Evolutionary conservation across 2,888 invertebrate genomes (phyloP), one percentile per base, ranked within the genome.

Genomic region (Chalcosyrphus nemorum): DNA sequence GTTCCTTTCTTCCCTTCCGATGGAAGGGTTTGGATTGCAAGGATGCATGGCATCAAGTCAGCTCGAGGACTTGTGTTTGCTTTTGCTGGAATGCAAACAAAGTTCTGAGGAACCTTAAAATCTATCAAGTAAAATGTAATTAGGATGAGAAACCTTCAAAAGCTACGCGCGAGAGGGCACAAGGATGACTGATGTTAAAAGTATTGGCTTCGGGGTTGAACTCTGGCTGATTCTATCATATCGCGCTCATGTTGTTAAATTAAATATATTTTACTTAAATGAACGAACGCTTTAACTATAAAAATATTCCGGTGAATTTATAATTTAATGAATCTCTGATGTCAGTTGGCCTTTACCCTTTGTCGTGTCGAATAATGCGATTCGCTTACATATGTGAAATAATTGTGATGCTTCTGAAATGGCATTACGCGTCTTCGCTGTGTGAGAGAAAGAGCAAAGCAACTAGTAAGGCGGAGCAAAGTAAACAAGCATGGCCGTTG

Each of bases 401-500:
- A 66, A 75, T 43, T 52, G 56, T 47, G 47, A 68, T 57, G 68
- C 29, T 50, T 76, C 35, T 63, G 50, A 74, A 57, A 72, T 72
- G 15, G 56, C 63, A 54, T 11, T 50, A 65, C 56, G 41, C 17
- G 47, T 4, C 13, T 29, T 35, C 11, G 29, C 56, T 50, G 32
- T 47, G 72, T 32, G 76, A 59, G 43, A 56, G 76, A 81, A 59
- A 70, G 76, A 65, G 75, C 54, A 71, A 76, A 68, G 61, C 86
- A 87, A 88, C 47, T 38, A 88, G 88, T 88, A 88, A 90, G 90
- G 90, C 90, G 90, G 90, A 90, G 90, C 90, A 88, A 90, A 89
- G 89, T 88, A 90, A 90, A 90, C 89, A 90, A 90, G 89, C 89
- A 90, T 90, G 90, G 90, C 90, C 90, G 90, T 90, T 89, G 89